A percentile compares a stretch with the other conserved stretches of the same genome.
Conservation (phyloP, 2,797 vertebrate species). For the Rhabdophis nuchalis region DNA sequence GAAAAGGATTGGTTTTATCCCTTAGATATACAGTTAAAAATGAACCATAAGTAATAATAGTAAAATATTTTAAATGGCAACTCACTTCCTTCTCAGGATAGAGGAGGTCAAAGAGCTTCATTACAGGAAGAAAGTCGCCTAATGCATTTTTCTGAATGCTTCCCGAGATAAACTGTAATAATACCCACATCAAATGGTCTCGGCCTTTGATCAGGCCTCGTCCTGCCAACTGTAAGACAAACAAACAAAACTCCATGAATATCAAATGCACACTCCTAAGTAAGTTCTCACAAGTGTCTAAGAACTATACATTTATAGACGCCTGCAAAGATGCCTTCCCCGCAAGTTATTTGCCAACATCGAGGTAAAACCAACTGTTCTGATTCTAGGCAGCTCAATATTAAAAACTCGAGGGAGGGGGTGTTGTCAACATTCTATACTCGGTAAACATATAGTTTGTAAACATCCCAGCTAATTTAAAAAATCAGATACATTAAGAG, state of each 20-base stretch:
- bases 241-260: conserved; percentile 1
- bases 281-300: not conserved
- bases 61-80: conserved; percentile 12
- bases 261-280: not conserved
- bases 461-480: not conserved
- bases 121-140: conserved; percentile 96
- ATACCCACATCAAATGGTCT: conserved; percentile 98
- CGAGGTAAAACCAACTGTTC: not conserved
- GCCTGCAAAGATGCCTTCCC: not conserved
- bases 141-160: conserved; percentile 98
- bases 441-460: not conserved
- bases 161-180: conserved; percentile 97
- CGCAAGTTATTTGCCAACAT: not conserved
- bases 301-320: not conserved
- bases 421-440: not conserved
- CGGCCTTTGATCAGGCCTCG: conserved; percentile 95
- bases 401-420: not conserved
- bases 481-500: not conserved
- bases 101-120: conserved; percentile 99
- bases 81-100: conserved; percentile 97
- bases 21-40: not conserved
- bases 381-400: not conserved
- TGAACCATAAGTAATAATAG: not conserved
- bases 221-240: conserved; percentile 85
- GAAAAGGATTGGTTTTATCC: not conserved